phyloP scores from a whole-genome alignment of 2,113 vertebrate genomes.

The Balaeniceps rex region DNA sequence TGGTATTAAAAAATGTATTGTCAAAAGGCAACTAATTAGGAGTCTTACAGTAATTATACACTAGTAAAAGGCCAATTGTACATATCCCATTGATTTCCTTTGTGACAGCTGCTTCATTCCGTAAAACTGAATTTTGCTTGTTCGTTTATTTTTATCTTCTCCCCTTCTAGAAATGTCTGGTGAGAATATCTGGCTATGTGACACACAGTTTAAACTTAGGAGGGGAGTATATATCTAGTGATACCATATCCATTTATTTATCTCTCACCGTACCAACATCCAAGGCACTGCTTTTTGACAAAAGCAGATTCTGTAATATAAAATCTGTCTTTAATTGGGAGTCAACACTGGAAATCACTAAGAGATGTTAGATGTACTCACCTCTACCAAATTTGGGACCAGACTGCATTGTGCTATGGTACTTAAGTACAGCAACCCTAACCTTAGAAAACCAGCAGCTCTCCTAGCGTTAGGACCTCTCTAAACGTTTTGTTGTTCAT shows the following conservation, averaged over 20 bases:
- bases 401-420: background rate
- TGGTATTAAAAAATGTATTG: background rate
- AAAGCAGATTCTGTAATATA: background rate
- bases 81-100: background rate
- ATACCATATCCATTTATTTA: background rate
- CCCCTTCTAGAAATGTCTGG: background rate
- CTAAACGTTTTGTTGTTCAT: background rate
- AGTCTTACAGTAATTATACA: constrained; percentile 18
- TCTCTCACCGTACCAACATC: background rate
- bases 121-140: background rate
- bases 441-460: background rate
- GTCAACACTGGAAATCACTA: background rate
- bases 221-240: background rate
- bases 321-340: background rate
- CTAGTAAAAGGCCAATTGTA: background rate
- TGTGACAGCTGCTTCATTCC: background rate
- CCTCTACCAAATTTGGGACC: background rate
- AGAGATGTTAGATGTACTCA: background rate
- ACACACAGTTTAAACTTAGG: background rate
- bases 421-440: background rate
- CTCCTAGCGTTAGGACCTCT: background rate
- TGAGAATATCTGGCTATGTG: background rate
- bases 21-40: constrained; percentile 24
- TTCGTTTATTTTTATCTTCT: background rate
- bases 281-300: background rate